Evolutionary conservation across 2,888 invertebrate species (phyloP).

Genomic region (Stenichneumon culpator): DNA sequence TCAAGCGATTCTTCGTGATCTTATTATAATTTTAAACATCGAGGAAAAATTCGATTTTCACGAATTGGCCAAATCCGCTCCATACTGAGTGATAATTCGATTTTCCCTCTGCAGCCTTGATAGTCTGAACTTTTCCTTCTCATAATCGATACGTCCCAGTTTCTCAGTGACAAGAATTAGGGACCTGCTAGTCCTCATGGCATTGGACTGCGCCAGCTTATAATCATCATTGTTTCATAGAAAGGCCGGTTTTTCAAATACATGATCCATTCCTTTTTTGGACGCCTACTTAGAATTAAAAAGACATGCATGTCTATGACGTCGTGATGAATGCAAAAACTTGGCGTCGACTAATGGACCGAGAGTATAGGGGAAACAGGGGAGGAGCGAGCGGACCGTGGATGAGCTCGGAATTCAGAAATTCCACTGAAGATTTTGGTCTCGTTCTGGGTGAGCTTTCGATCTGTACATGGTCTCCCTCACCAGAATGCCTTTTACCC

Average conservation of each 20-base stretch:
- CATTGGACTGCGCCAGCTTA: not conserved
- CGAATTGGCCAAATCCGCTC: constrained; percentile 11
- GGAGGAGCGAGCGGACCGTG: not conserved
- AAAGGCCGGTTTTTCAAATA: not conserved
- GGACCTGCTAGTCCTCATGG: not conserved
- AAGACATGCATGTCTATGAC: not conserved
- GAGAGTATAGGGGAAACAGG: not conserved
- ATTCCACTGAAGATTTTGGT: constrained; percentile 45
- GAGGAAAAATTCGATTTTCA: constrained; percentile 48
- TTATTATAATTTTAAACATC: constrained; percentile 51
- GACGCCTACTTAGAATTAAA: not conserved
- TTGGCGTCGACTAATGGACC: not conserved
- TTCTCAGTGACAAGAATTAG: not conserved
- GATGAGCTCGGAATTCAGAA: constrained; percentile 37
- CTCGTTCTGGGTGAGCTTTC: constrained; percentile 45
- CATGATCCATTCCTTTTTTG: not conserved
- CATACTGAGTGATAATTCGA: not conserved
- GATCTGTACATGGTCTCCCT: constrained; percentile 29
- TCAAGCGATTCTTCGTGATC: constrained; percentile 43
- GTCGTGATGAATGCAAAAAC: not conserved
- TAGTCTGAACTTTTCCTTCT: not conserved
- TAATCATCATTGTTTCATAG: not conserved
- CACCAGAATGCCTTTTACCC: constrained; percentile 31
- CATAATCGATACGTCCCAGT: not conserved
- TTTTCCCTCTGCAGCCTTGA: not conserved